Evolutionary conservation across 1,140 invertebrate genomes (phyloP), one percentile per base, ranked within the genome.

Genomic region (Heterodera carotae): DNA sequence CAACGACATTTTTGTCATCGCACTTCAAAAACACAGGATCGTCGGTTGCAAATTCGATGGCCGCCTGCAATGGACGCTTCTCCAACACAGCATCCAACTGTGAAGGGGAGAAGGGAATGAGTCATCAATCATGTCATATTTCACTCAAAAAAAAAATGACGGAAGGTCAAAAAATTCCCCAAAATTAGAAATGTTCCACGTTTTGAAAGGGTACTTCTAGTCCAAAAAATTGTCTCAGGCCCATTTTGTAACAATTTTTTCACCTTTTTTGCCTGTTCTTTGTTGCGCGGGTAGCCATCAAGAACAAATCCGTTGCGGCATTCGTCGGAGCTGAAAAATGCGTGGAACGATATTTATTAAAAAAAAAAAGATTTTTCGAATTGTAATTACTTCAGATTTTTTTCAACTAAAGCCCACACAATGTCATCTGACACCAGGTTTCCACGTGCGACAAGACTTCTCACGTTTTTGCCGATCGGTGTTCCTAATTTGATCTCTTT

Each of bases 271-370:
- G 96, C 96, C 89, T 99, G 96, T 25, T 91, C 91, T 25, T 96
- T 92, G 78, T 93, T 98, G 81, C 96, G 91, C n/a, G 96, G 96
- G 88, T 98, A 99, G 8, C 96, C 96, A 91, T 99, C 96, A 12
- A 98, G 89, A 18, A 99, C 89, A 88, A 98, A 98, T 22, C 96
- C 96, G 89, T 94, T 93, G 81, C 92, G 92, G 89, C 96, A 99
- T 84, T 94, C 94, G 0, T 94, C 93, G 83, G 93, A 93, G 80
- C 96, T 92, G 7, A 5, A 43, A 62, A n/a, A n/a, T n/a, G n/a
- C n/a, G 29, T 8, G n/a, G 29, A n/a, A n/a, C n/a, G n/a, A n/a
- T n/a, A n/a, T n/a, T n/a, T n/a, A n/a, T n/a, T n/a, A n/a, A n/a
- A n/a, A n/a, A n/a, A n/a, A n/a, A n/a, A n/a, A n/a, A n/a, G n/a